These are phyloP conservation scores for Psittacara wagleri DNA, from an alignment of 2,113 vertebrate species.

Conservation along the genomic window DNA sequence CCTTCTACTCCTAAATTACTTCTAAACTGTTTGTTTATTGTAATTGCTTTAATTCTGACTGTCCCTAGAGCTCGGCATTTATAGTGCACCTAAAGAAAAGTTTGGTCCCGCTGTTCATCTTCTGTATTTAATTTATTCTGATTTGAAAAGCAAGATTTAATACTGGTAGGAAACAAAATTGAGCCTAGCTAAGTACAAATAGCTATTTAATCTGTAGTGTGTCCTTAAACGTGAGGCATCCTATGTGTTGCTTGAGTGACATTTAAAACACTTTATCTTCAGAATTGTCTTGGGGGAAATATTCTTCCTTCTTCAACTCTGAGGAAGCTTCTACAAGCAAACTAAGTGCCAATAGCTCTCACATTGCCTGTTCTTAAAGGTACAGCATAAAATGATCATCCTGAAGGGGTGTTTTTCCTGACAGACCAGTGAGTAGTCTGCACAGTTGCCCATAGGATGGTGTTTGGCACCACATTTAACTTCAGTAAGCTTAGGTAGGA, in stretches of 20 bases:
- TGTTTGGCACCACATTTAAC: neutral
- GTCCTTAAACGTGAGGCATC: neutral
- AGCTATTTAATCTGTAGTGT: neutral
- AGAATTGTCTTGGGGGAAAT: neutral
- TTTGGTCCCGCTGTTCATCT: neutral
- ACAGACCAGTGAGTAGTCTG: neutral
- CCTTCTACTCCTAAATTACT: neutral
- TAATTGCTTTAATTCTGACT: neutral
- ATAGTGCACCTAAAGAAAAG: neutral
- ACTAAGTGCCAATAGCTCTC: neutral
- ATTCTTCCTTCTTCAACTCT: neutral
- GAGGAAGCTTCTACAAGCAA: neutral
- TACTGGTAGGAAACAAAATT: neutral
- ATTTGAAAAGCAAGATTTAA: neutral
- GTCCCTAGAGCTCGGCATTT: neutral
- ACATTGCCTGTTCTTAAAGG: neutral
- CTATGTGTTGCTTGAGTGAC: neutral
- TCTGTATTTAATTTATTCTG: neutral
- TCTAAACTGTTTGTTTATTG: neutral
- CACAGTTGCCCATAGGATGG: neutral
- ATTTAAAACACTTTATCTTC: neutral
- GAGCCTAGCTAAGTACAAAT: neutral
- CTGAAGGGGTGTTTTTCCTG: neutral
- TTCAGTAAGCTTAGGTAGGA: neutral
- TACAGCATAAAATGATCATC: neutral